Conservation (phyloP, 2,797 vertebrate species). For the Bothrops alternatus region DNA sequence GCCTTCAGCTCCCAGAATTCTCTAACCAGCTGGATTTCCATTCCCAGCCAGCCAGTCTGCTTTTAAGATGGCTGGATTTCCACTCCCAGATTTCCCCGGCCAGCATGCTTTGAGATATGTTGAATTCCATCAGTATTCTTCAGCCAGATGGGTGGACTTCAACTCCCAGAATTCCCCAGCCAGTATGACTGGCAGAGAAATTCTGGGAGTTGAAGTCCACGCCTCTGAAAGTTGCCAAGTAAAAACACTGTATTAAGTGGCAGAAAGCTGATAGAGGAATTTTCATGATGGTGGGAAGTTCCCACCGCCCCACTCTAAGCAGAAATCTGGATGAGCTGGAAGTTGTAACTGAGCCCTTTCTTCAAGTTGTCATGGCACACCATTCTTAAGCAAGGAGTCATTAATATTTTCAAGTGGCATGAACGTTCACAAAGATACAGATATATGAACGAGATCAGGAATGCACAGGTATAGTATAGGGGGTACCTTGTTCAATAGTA, state of each 20-base stretch:
- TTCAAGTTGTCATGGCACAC: not conserved
- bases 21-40: too few species aligned
- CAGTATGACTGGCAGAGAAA: not conserved
- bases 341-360: not conserved
- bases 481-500: too few species aligned
- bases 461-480: too few species aligned
- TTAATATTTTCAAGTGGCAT: not conserved
- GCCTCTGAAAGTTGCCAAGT: not conserved
- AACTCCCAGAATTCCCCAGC: not conserved
- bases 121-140: too few species aligned
- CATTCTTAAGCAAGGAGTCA: not conserved
- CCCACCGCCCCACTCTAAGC: not conserved
- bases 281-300: not conserved
- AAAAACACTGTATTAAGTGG: not conserved
- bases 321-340: not conserved
- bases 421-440: not conserved
- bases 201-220: not conserved
- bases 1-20: not conserved
- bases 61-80: not conserved
- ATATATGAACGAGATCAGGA: not conserved
- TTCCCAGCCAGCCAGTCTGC: not conserved
- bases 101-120: not conserved
- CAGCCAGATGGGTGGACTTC: not conserved
- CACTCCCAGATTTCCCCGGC: not conserved
- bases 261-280: not conserved